Percentiles rank a stretch among this genome's conserved stretches.
These are phyloP conservation scores for Rhabdomys dilectus DNA, from an alignment of 2,113 vertebrate genomes.

Conservation along the genomic window DNA sequence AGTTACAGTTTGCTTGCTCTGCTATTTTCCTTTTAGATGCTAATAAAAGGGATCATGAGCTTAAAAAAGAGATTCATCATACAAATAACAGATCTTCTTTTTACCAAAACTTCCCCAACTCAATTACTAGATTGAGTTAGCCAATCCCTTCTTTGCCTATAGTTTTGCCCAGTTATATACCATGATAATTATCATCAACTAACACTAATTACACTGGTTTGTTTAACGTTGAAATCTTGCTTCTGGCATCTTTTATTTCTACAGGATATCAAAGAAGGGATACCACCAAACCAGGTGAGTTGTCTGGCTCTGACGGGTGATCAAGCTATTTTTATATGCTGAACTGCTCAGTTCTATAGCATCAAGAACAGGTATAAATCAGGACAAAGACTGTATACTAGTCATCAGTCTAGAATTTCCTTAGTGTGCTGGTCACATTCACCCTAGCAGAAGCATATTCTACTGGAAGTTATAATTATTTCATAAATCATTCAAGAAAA, in stretches of 20 bases:
- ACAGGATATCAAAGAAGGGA: neutral
- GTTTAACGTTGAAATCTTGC: neutral
- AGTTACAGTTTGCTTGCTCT: neutral
- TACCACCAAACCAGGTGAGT: neutral
- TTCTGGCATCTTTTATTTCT: constrained; percentile 6
- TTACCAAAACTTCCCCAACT: neutral
- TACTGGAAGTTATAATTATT: constrained; percentile 13
- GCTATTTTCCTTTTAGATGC: neutral
- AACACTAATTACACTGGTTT: neutral
- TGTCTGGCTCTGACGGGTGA: neutral
- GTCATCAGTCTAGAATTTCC: neutral
- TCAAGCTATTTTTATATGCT: neutral
- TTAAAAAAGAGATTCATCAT: neutral
- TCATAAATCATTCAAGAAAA: constrained; percentile 39
- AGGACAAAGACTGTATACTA: neutral
- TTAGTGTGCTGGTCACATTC: neutral
- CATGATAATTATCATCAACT: constrained; percentile 18
- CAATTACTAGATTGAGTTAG: neutral
- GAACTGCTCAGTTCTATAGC: neutral
- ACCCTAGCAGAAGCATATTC: constrained; percentile 24
- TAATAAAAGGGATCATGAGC: neutral
- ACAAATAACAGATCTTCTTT: neutral
- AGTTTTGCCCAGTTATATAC: neutral
- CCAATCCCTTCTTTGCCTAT: neutral
- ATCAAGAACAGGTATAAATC: neutral